phyloP scores from a whole-genome alignment of 2,888 invertebrate genomes.

The Cephus rjabovi region DNA sequence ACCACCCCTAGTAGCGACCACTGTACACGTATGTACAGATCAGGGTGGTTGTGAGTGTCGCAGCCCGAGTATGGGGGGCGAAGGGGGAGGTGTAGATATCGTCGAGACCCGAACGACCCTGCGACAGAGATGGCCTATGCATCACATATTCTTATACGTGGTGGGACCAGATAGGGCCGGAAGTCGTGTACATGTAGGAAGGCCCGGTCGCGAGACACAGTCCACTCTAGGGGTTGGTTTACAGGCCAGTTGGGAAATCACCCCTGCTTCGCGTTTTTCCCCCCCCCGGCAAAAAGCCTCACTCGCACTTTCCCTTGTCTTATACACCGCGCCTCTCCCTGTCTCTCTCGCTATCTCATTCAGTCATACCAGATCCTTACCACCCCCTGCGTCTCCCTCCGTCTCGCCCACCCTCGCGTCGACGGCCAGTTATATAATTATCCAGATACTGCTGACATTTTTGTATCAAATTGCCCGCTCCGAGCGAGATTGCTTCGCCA shows the following conservation, averaged over 20 bases:
- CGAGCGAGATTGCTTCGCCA: constrained; percentile 31
- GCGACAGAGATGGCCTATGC: not conserved
- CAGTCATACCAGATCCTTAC: constrained; percentile 3
- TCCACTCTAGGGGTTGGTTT: constrained; percentile 56
- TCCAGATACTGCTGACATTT: constrained; percentile 58
- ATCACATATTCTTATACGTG: not conserved
- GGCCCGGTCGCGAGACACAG: constrained; percentile 22
- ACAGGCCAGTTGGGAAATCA: constrained; percentile 72
- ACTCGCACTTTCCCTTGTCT: constrained; percentile 16
- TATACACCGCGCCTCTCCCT: constrained; percentile 12
- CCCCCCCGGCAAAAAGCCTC: constrained; percentile 7
- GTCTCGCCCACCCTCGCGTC: constrained; percentile 16
- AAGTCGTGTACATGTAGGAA: constrained; percentile 11
- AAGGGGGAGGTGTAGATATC: not conserved
- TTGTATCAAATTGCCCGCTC: constrained; percentile 51
- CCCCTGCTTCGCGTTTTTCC: constrained; percentile 44
- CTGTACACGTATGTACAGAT: not conserved
- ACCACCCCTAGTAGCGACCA: constrained; percentile 3
- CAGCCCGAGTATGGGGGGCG: no score
- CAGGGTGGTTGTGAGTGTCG: no score
- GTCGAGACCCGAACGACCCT: no score
- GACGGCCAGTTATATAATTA: constrained; percentile 59
- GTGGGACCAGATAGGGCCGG: not conserved
- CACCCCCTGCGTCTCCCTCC: constrained; percentile 14
- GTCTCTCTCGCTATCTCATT: constrained; percentile 40